phyloP scores from a whole-genome alignment of 2,888 invertebrate genomes.

The Drosophila algonquin region DNA sequence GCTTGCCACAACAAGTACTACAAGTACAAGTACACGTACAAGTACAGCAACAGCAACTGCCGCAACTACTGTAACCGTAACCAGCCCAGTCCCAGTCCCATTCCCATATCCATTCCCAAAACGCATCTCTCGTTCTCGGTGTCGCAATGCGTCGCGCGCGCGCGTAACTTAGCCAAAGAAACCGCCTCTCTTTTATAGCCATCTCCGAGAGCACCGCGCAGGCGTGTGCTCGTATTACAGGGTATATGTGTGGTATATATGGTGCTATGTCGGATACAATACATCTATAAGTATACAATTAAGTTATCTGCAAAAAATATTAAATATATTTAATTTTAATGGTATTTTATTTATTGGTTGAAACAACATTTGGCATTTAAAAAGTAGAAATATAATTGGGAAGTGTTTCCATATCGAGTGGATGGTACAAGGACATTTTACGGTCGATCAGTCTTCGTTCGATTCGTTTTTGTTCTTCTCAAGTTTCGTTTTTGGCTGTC shows the following conservation, averaged over 20 bases:
- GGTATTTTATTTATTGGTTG: no score
- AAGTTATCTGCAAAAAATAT: no score
- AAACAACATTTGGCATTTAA: no score
- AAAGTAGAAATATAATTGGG: no score
- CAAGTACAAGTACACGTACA: slow-evolving; percentile 24
- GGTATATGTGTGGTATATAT: background rate
- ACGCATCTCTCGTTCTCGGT: slow-evolving; percentile 48
- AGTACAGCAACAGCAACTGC: slow-evolving; percentile 29
- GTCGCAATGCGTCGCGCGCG: slow-evolving; percentile 61
- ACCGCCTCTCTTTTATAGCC: slow-evolving; percentile 36
- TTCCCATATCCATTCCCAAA: slow-evolving; percentile 36
- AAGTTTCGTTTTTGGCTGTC: slow-evolving; percentile 29
- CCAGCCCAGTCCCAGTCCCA: slow-evolving; percentile 40
- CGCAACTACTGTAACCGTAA: slow-evolving; percentile 37
- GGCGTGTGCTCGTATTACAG: background rate
- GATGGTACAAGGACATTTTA: background rate
- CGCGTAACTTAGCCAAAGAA: slow-evolving; percentile 48
- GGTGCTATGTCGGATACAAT: no score
- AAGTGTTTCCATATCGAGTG: no score
- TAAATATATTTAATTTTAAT: no score
- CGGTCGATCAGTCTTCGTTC: slow-evolving; percentile 12
- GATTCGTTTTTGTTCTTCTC: background rate
- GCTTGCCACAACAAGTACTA: slow-evolving; percentile 21
- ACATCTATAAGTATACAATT: no score
- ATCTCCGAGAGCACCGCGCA: background rate